Evolutionary conservation across 2,113 vertebrate species (phyloP).

Genomic region (Psilopsiagon aurifrons): DNA sequence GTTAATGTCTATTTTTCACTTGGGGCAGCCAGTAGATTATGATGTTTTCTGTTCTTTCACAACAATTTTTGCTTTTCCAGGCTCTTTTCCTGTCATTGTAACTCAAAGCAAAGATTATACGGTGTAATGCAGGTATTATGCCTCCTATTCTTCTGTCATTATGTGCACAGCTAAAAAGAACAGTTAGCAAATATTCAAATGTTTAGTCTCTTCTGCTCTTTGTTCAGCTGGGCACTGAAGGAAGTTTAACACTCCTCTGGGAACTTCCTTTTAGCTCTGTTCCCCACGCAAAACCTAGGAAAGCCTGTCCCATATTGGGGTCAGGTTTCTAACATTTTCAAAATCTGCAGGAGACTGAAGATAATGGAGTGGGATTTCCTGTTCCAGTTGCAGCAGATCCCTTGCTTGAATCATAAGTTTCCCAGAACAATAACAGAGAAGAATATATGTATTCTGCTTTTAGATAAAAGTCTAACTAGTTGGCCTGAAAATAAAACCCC

Average conservation of each 20-base stretch:
- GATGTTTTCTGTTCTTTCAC: not conserved
- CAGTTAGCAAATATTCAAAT: not conserved
- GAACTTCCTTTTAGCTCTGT: not conserved
- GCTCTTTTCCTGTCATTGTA: not conserved
- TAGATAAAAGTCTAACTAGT: not conserved
- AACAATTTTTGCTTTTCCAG: not conserved
- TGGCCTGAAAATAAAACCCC: fast-evolving
- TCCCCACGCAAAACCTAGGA: not conserved
- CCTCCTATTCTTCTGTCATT: not conserved
- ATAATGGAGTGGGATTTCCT: slow-evolving; percentile 7
- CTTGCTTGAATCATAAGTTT: not conserved
- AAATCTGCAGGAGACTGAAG: not conserved
- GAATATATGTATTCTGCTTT: not conserved
- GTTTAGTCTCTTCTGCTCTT: not conserved
- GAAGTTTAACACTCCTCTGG: not conserved
- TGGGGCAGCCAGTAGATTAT: not conserved
- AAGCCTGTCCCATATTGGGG: not conserved
- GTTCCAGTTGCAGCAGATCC: not conserved
- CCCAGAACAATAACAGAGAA: not conserved
- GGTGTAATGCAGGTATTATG: not conserved
- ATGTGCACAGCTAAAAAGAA: not conserved
- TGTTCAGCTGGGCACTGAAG: not conserved
- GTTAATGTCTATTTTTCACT: not conserved
- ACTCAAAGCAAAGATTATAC: not conserved
- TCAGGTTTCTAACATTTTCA: slow-evolving; percentile 4